Percentiles rank a stretch among this genome's conserved stretches.
Conservation (phyloP, 2,888 invertebrate genomes). For the Oscheius sp. region DNA sequence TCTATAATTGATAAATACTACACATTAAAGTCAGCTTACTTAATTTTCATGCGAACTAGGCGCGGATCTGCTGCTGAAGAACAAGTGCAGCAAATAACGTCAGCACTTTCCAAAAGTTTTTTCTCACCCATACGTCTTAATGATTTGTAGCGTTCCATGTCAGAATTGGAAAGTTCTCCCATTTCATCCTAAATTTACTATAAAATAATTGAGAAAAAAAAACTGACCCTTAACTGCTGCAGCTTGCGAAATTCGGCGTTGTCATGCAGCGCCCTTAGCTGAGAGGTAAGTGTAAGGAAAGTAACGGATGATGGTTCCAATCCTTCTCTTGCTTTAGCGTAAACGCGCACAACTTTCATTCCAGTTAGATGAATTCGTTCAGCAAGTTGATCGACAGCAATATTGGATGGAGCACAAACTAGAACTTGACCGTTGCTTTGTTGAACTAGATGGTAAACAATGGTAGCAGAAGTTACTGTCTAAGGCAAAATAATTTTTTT, state of each 20-base stretch:
- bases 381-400: conserved; percentile 97
- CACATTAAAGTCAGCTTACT: conserved; percentile 27
- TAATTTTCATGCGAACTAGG: conserved; percentile 82
- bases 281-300: conserved; percentile 94
- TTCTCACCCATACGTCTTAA: conserved; percentile 43
- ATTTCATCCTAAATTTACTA: conserved; percentile 82
- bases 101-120: conserved; percentile 79
- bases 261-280: conserved; percentile 91
- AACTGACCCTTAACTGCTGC: conserved; percentile 83
- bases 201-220: conserved; percentile 12
- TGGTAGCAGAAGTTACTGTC: conserved; percentile 98
- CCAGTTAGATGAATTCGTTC: conserved; percentile 98
- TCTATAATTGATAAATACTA: conserved; percentile 31
- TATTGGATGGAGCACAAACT: conserved; percentile 98
- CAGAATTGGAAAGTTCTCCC: conserved; percentile 92
- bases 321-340: conserved; percentile 96
- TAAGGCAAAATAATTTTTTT: conserved; percentile 71
- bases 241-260: conserved; percentile 91
- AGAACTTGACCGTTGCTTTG: conserved; percentile 81
- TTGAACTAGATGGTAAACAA: conserved; percentile 95
- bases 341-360: conserved; percentile 88
- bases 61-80: conserved; percentile 97
- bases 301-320: conserved; percentile 97
- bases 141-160: conserved; percentile 84
- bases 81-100: conserved; percentile 98